Evolutionary conservation across 1,140 invertebrate genomes (phyloP), one percentile per base, ranked within the genome.

Genomic region (Ceratosolen solmsi): DNA sequence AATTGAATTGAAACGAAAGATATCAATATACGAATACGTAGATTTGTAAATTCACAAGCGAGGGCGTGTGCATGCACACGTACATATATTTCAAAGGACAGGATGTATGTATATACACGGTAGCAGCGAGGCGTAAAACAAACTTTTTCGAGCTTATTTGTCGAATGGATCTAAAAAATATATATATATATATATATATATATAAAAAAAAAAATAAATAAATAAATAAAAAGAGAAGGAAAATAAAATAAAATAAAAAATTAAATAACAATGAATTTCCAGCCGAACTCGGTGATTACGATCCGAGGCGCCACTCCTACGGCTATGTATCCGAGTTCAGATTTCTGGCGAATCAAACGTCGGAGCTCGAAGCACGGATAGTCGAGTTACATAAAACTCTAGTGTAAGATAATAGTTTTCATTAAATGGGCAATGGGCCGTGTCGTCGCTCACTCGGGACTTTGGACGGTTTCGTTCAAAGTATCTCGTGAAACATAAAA

Each of bases 261-360:
- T n/a, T n/a, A n/a, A n/a, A n/a, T n/a, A 76, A 71, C 71, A 71
- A 83, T 83, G 80, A 51, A 72, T 88, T 93, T 94, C 75, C 92
- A 99, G 98, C 98, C 85, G 99, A 99, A 93, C 93, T 99, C 60
- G 99, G 99, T 4, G 99, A 99, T 93, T 99, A 97, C 92, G 98
- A 99, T 91, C 94, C 95, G 33, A 92, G 96, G 79, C 92, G 96
- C 36, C 98, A 99, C 90, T 95, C 95, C 3, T 94, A 95, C 17
- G 97, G 97, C 30, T 99, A 99, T 89, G 96, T 99, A 41, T 99
- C 98, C 1, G 98, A 99, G 93, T 99, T 99, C 92, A 94, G 97
- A 74, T 97, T 99, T 89, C 93, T 99, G 79, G 94, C 97, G 27
- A 97, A 98, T 91, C 98, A 99, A 91, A 97, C 96, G 46, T 94